Evolutionary conservation across 2,113 vertebrate species (phyloP), one percentile per base, ranked within the genome.

Genomic region (Hyperoodon ampullatus): DNA sequence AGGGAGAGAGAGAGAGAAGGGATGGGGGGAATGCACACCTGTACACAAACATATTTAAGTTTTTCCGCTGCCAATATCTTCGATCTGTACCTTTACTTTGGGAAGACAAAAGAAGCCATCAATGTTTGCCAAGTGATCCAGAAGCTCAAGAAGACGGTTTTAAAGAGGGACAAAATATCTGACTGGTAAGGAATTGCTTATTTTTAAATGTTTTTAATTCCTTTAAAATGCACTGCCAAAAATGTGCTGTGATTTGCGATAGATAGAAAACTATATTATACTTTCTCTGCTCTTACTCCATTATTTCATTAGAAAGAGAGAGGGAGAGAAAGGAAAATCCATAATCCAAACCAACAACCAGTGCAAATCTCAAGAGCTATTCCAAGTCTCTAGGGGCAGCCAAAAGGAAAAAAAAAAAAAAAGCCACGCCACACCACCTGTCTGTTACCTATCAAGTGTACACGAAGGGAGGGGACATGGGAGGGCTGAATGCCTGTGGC

Each of bases 301-400:
- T 44, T 65, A 53, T 78, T 93, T 96, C 58, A 66, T 44, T 55
- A 70, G 70, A n/a, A 47, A 39, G 42, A n/a, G 39, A 81, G 3
- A 23, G n/a, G 1, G 13, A 30, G 47, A 75, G 35, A 39, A 50
- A 30, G 47, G 23, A 80, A 93, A 88, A 83, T 71, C 50, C 92
- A 87, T 30, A 90, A 89, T 53, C 77, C 80, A 94, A 87, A 97
- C 91, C 33, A 95, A 88, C 94, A 83, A 89, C 35, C 75, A 28
- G 53, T 19, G 10, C 63, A 92, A 90, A 82, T 88, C 97, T 95
- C 97, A 93, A 80, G 97, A 94, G 96, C 58, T 60, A 84, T 65
- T 53, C 47, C 44, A 68, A 77, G 81, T 97, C 96, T 85, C 97
- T 10, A 19, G 81, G 21, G 92, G 81, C 84, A 63, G 77, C 35